Base-by-base conservation (phyloP, 2,797 vertebrate genomes). In the Poecilia velifera region DNA sequence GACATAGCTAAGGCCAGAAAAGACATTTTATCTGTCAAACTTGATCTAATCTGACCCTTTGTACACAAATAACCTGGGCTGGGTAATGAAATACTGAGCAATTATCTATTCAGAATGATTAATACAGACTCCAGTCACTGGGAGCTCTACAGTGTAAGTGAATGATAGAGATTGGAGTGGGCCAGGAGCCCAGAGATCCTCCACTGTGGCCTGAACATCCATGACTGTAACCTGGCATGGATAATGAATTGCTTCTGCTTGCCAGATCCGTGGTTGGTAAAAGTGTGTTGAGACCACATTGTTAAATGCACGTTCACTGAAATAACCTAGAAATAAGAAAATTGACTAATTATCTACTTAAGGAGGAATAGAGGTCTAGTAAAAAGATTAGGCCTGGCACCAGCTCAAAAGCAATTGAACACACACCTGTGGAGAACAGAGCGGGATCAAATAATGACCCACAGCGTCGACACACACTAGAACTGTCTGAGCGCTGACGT, bases 81-180 rank as follows among this genome's bases (percentile, higher is more conserved):
- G 82, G 90, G 81, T 89, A 90, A 86, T 87, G 87, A 92, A 90
- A 93, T 90, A 92, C 87, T 87, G 57, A 79, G 90, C 90, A 93
- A 94, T 94, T 93, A 94, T 94, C 90, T 84, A 81, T 91, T 94
- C 93, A 92, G 86, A 79, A 91, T 95, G 93, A 95, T 94, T 92
- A 86, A 94, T 93, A 90, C 86, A 74, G 91, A 94, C 90, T 89
- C 85, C 79, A 84, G 76, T 84, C 85, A 82, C 84, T 84, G 87
- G 87, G 91, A 89, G 84, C 85, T 88, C 80, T 59, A 87, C 87
- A 82, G 78, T 88, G 82, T 76, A 79, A 84, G 86, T 89, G 90
- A 91, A 92, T 85, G 85, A 91, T 90, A 79, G 78, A 92, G 91
- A 92, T 93, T 93, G 87, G 80, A 88, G 84, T 79, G 88, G 90